Base-by-base conservation (phyloP, 2,797 vertebrate species). In the Helicolenus hilgendorfi region DNA sequence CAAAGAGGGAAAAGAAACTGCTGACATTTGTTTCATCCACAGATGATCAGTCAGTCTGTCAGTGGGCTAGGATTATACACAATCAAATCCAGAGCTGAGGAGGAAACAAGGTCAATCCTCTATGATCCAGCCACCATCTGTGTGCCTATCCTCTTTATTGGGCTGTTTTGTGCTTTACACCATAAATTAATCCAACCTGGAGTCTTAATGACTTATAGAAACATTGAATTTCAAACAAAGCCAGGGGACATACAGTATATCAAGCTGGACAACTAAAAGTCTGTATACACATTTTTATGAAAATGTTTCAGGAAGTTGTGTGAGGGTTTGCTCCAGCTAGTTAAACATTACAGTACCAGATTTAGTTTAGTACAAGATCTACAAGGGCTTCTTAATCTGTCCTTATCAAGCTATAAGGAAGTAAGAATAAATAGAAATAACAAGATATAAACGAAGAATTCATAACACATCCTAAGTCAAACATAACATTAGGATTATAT, bases 51-150 rank as follows among this genome's bases (percentile, higher is more conserved):
- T 93, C 92, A 89, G 92, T 92, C 86, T 91, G 87, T 92, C 85
- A 90, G 76, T 86, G 83, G 91, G 68, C 65, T 77, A 64, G 91
- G 94, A 96, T 96, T 95, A 93, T 59, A 76, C 78, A 86, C 78
- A 90, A 91, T 95, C 92, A 96, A 93, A 94, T 91, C 94, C 92
- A 91, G 90, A 95, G 79, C 84, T 79, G 85, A 86, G 60, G 77
- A 81, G 68, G 77, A 91, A 95, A 97, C 81, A 93, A 89, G 96
- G 95, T 96, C 94, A 96, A 95, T 96, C 94, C 94, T 83, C 83
- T 69, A 72, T 81, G 87, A 91, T 95, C 90, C 94, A 82, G 90
- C 85, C 90, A 85, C 94, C 95, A 96, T 96, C 95, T 96, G 94
- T 80, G 86, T 78, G 77, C 26, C 85, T 85, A 88, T 45, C 84